phyloP scores from a whole-genome alignment of 92 coral and sea anemone species.

The Diadumene lineata region DNA sequence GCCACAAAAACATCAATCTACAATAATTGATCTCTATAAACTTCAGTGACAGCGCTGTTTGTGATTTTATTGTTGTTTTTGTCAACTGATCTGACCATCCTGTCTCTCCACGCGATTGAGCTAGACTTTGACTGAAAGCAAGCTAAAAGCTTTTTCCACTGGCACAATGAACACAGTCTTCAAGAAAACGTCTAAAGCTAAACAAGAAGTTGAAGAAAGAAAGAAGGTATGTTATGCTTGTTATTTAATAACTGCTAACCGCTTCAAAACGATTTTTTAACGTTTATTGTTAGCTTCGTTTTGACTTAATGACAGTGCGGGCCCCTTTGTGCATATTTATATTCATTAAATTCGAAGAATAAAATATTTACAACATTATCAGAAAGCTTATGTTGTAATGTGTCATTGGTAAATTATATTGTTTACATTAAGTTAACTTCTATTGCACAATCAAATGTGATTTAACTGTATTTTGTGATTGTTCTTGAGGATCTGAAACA shows the following conservation, averaged over 20 bases:
- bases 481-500: too few relatives aligned
- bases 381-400: too few relatives aligned
- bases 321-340: too few relatives aligned
- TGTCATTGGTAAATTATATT: too few relatives aligned
- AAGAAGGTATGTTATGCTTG: conserved; percentile 66
- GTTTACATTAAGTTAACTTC: too few relatives aligned
- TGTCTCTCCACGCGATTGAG: conserved; percentile 25
- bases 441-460: too few relatives aligned
- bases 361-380: too few relatives aligned
- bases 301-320: too few relatives aligned
- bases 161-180: conserved; percentile 83
- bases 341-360: too few relatives aligned
- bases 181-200: conserved; percentile 81
- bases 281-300: too few relatives aligned
- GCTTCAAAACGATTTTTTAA: too few relatives aligned
- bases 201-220: conserved; percentile 83
- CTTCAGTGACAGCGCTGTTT: background rate
- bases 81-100: background rate
- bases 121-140: conserved; percentile 84
- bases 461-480: too few relatives aligned
- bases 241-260: background rate
- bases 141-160: conserved; percentile 78
- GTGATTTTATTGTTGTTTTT: background rate
- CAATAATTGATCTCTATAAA: background rate
- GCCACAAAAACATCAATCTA: background rate